Evolutionary conservation across 2,797 vertebrate genomes (phyloP).

Genomic region (Peromyscus aztecus): DNA sequence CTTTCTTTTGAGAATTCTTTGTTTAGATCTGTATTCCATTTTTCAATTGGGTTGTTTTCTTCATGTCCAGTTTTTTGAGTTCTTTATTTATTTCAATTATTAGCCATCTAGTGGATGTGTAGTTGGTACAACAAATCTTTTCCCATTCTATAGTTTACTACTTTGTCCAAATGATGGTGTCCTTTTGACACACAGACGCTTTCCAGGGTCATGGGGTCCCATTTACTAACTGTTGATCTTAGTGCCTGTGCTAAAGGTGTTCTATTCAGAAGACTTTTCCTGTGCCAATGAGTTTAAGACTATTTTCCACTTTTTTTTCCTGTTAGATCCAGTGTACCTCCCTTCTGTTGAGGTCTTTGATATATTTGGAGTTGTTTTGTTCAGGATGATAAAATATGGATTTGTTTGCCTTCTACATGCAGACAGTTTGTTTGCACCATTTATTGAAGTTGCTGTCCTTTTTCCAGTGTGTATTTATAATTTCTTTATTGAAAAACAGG

Average conservation of each 20-base stretch:
- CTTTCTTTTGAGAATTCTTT: background rate
- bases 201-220: no score
- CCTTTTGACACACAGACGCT: no score
- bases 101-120: background rate
- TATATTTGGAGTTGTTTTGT: background rate
- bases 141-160: background rate
- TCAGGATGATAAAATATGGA: no score
- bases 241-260: background rate
- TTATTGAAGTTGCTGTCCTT: background rate
- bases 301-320: no score
- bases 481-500: background rate
- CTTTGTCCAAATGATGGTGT: background rate
- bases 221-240: background rate
- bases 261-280: background rate
- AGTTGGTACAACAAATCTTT: background rate
- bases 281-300: background rate
- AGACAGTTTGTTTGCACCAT: background rate
- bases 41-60: background rate
- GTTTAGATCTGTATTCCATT: background rate
- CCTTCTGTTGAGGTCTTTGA: background rate
- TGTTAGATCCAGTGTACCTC: background rate
- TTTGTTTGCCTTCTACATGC: background rate
- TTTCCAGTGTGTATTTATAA: no score
- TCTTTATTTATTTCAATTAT: background rate
- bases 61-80: background rate